Percentiles rank a stretch among this genome's conserved stretches.
Evolutionary conservation across 2,888 invertebrate species (phyloP).

Genomic region (Drosophila limbata): DNA sequence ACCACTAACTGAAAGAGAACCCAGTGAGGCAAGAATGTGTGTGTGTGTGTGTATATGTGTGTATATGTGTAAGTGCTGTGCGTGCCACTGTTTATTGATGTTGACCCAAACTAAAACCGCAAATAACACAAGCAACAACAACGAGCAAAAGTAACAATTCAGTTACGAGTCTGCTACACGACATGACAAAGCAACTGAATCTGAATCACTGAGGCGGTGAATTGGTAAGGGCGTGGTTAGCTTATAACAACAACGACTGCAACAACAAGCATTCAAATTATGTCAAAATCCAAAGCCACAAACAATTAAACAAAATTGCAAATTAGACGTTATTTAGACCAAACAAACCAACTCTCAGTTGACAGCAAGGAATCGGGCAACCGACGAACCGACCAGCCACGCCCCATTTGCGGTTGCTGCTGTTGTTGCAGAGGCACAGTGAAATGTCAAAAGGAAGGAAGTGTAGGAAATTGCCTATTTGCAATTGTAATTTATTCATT

Average conservation of each 20-base stretch:
- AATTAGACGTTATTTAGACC: conserved; percentile 78
- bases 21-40: conserved; percentile 3
- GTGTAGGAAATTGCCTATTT: conserved; percentile 82
- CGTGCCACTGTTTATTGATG: conserved; percentile 66
- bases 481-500: conserved; percentile 82
- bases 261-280: conserved; percentile 63
- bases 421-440: conserved; percentile 28
- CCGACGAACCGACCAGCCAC: conserved; percentile 40
- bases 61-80: conserved; percentile 37
- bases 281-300: conserved; percentile 77
- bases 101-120: conserved; percentile 74
- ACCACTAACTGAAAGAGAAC: conserved; percentile 55
- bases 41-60: conserved; percentile 14
- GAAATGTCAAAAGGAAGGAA: conserved; percentile 70
- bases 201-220: conserved; percentile 31
- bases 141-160: conserved; percentile 33
- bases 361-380: conserved; percentile 46
- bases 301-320: conserved; percentile 82
- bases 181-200: conserved; percentile 43
- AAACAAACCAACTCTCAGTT: conserved; percentile 37
- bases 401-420: conserved; percentile 68
- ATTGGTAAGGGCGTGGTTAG: conserved; percentile 28
- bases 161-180: conserved; percentile 57
- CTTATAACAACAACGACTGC: conserved; percentile 26
- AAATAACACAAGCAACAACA: conserved; percentile 67